phyloP scores from a whole-genome alignment of 2,888 invertebrate genomes.

The Macaria liturata region DNA sequence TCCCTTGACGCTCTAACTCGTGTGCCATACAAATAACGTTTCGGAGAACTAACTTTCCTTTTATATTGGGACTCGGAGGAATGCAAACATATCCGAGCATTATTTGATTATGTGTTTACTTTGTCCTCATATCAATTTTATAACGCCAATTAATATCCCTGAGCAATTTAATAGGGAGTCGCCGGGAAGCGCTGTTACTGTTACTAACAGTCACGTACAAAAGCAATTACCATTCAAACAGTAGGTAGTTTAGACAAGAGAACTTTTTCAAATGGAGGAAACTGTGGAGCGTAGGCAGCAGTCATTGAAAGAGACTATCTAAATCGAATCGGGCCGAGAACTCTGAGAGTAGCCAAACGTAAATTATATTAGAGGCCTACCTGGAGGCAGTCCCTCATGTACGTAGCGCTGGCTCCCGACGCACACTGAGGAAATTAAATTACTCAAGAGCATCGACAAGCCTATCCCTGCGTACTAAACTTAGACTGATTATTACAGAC shows the following conservation, averaged over 20 bases:
- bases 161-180: not conserved
- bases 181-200: no score
- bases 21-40: constrained; percentile 48
- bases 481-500: constrained; percentile 14
- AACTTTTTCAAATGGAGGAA: constrained; percentile 6
- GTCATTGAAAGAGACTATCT: constrained; percentile 34
- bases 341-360: constrained; percentile 40
- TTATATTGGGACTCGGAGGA: constrained; percentile 48
- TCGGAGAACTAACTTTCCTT: constrained; percentile 55
- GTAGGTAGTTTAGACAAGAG: not conserved
- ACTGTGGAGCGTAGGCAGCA: constrained; percentile 10
- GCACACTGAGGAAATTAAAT: constrained; percentile 36
- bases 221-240: not conserved
- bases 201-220: not conserved
- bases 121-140: constrained; percentile 24
- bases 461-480: constrained; percentile 14
- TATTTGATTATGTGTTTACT: constrained; percentile 47
- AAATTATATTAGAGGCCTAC: constrained; percentile 49
- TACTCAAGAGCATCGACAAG: constrained; percentile 35
- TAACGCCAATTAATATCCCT: constrained; percentile 3
- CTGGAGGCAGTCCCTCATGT: constrained; percentile 38
- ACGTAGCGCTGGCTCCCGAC: constrained; percentile 28
- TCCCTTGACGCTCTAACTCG: constrained; percentile 46
- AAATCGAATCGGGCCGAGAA: constrained; percentile 43
- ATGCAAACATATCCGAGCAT: constrained; percentile 49